phyloP scores from a whole-genome alignment of 2,113 vertebrate species.

The Pionites leucogaster region DNA sequence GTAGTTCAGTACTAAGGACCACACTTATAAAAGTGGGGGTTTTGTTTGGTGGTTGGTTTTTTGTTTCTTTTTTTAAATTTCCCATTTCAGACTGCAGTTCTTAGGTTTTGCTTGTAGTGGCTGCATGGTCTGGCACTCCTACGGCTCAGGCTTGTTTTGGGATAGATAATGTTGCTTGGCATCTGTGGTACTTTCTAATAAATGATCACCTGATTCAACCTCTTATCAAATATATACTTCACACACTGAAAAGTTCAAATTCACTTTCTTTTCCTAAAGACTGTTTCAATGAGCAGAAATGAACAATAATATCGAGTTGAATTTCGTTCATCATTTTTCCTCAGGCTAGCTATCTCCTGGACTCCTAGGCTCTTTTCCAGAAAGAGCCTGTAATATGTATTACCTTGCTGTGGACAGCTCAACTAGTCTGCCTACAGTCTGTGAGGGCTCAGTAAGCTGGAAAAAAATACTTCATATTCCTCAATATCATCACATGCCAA shows the following conservation, averaged over 20 bases:
- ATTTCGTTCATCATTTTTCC: neutral
- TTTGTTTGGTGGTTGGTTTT: neutral
- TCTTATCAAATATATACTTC: neutral
- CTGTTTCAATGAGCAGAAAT: neutral
- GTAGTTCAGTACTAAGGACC: neutral
- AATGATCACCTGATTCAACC: neutral
- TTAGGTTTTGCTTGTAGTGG: neutral
- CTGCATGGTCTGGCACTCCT: neutral
- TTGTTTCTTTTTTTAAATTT: neutral
- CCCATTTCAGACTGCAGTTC: neutral
- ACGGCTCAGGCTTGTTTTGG: neutral
- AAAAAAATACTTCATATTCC: neutral
- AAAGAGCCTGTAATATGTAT: neutral
- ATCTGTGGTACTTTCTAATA: neutral
- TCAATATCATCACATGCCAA: neutral
- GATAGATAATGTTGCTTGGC: neutral
- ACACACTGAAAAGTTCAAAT: neutral
- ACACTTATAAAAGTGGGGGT: neutral
- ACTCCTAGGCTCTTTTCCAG: neutral
- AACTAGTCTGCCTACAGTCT: neutral
- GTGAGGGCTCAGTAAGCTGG: neutral
- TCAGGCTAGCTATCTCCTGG: neutral
- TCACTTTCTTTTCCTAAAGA: neutral
- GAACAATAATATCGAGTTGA: neutral
- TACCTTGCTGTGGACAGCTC: neutral